Evolutionary conservation across 2,797 vertebrate genomes (phyloP).

Genomic region (Danio kyathit): DNA sequence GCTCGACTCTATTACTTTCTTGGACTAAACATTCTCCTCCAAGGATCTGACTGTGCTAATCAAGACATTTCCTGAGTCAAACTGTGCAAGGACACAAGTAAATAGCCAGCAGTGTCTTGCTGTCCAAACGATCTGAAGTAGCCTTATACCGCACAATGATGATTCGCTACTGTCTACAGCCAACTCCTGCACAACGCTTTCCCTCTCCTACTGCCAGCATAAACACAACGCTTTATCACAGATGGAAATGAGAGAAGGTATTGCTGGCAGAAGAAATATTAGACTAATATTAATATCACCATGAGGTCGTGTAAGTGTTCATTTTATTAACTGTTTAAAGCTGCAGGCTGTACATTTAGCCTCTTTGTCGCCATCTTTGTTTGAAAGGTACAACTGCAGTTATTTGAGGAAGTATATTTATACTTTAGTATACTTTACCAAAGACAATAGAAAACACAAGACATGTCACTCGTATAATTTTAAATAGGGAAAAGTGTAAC

Average conservation of each 20-base stretch:
- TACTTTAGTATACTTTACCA: too few species aligned
- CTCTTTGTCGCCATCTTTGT: too few species aligned
- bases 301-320: conserved; percentile 40
- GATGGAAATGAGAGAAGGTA: conserved; percentile 26
- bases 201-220: conserved; percentile 41
- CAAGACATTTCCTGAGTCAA: conserved; percentile 47
- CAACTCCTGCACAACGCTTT: conserved; percentile 38
- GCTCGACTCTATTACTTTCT: conserved; percentile 21
- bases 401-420: too few species aligned
- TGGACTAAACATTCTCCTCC: conserved; percentile 24
- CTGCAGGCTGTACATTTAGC: too few species aligned
- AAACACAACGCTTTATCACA: conserved; percentile 45
- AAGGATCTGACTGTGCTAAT: conserved; percentile 25
- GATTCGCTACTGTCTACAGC: conserved; percentile 50
- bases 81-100: conserved; percentile 32
- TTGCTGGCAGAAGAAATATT: conserved; percentile 54
- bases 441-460: too few species aligned
- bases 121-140: conserved; percentile 47
- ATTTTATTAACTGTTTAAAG: conserved; percentile 47
- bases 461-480: too few species aligned
- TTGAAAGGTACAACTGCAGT: too few species aligned
- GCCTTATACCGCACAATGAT: conserved; percentile 35
- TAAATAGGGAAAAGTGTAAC: too few species aligned
- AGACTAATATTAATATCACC: conserved; percentile 45
- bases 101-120: conserved; percentile 23